A percentile compares a stretch with the other conserved stretches of the same genome.
These are phyloP conservation scores for Sebastes ruberrimus DNA, from an alignment of 2,797 vertebrate species.

Conservation along the genomic window DNA sequence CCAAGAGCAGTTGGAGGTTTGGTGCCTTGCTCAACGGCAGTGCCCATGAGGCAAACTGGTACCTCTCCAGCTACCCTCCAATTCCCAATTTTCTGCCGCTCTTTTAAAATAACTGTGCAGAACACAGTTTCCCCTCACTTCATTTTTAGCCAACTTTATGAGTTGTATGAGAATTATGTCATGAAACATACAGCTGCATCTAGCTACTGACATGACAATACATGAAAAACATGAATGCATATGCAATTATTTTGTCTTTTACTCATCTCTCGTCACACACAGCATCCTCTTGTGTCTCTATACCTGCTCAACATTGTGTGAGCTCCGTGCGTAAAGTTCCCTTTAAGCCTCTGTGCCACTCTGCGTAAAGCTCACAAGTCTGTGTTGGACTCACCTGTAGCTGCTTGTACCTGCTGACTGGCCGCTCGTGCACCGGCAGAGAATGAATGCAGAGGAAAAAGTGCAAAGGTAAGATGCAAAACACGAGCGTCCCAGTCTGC, in stretches of 20 bases:
- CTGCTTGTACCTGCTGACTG: neutral
- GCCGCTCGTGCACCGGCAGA: slow-evolving; percentile 24
- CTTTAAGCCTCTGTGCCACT: too few relatives aligned
- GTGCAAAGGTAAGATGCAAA: slow-evolving; percentile 49
- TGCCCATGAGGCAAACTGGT: too few relatives aligned
- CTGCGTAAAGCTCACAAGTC: neutral
- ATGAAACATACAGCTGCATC: neutral
- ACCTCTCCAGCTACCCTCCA: too few relatives aligned
- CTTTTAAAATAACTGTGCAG: neutral
- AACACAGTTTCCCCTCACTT: neutral
- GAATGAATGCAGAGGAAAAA: slow-evolving; percentile 32
- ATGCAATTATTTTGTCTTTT: neutral
- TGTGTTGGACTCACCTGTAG: slow-evolving; percentile 49
- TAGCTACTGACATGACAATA: neutral
- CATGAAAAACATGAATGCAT: neutral
- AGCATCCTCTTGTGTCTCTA: neutral
- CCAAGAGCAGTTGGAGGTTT: too few relatives aligned
- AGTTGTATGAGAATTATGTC: neutral
- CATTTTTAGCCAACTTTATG: neutral
- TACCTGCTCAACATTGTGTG: neutral
- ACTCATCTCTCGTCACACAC: neutral
- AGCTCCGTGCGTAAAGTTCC: neutral
- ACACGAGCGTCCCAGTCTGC: neutral
- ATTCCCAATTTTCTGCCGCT: neutral
- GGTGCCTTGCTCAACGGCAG: too few relatives aligned